Percentiles rank a stretch among this genome's conserved stretches.
These are phyloP conservation scores for Syrmaticus mikado DNA, from an alignment of 2,113 vertebrate genomes.

Conservation along the genomic window DNA sequence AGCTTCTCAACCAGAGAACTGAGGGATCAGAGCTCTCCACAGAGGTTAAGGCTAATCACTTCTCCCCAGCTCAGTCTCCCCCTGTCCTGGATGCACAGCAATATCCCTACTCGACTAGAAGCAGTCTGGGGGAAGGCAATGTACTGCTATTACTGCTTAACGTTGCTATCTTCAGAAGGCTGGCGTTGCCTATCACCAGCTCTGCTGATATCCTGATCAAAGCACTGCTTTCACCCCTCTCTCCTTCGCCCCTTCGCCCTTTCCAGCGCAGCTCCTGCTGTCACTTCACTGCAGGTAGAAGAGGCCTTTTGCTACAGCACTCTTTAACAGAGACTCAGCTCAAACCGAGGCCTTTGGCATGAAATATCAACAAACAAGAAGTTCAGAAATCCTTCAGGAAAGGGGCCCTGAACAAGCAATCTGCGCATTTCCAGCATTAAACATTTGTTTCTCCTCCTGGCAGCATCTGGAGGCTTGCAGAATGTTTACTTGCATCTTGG, in stretches of 20 bases:
- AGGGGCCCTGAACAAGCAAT: background rate
- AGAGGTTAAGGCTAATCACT: background rate
- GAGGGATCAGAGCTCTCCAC: background rate
- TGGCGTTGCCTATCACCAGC: background rate
- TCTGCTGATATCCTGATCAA: background rate
- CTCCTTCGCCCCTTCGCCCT: background rate
- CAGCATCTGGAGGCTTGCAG: constrained; percentile 20
- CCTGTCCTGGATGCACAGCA: background rate
- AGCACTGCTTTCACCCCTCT: background rate
- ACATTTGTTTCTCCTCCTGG: background rate
- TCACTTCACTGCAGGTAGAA: background rate
- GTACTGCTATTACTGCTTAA: background rate
- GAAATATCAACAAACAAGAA: background rate
- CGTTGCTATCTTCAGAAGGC: background rate
- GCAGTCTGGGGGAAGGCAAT: background rate
- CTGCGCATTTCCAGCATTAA: background rate
- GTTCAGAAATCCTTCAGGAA: background rate
- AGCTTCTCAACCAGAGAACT: background rate
- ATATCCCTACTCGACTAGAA: background rate
- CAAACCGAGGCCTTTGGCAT: background rate
- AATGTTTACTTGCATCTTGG: background rate
- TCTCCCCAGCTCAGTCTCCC: background rate
- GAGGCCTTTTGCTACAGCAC: accelerated
- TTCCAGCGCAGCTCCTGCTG: no score
- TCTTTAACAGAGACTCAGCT: background rate